These are phyloP conservation scores for Drosophila hydei DNA, from an alignment of 1,140 invertebrate genomes.

Conservation along the genomic window DNA sequence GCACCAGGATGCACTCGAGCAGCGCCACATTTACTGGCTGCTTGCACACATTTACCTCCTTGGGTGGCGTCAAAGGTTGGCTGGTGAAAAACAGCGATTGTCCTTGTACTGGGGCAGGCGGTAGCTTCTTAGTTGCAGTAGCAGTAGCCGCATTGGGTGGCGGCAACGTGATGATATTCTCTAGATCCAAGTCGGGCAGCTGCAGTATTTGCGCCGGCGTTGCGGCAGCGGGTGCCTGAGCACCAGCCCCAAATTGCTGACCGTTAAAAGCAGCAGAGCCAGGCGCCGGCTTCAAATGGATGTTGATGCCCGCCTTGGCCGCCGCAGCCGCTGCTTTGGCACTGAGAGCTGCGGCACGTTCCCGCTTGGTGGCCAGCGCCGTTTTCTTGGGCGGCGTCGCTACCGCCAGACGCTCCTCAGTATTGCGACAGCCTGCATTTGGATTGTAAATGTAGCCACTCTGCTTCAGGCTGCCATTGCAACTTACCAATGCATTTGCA, in stretches of 20 bases:
- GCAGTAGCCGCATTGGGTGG: conserved; percentile 10
- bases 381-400: conserved; percentile 36
- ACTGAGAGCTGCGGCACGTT: conserved; percentile 51
- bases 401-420: conserved; percentile 39
- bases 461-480: not conserved
- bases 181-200: conserved; percentile 12
- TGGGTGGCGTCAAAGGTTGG: not conserved
- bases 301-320: conserved; percentile 43
- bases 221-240: not conserved
- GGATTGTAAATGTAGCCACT: too few relatives aligned
- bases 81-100: not conserved
- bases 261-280: conserved; percentile 10
- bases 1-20: conserved; percentile 44
- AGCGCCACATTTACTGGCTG: conserved; percentile 40
- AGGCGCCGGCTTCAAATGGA: conserved; percentile 19
- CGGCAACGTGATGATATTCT: conserved; percentile 26
- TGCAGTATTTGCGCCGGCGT: conserved; percentile 7
- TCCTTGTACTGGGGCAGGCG: not conserved
- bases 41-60: conserved; percentile 38
- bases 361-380: conserved; percentile 20
- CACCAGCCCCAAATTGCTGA: not conserved
- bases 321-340: conserved; percentile 64
- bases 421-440: conserved; percentile 59
- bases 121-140: conserved; percentile 8
- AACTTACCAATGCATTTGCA: conserved; percentile 64